These are phyloP conservation scores for Tokudaia tokunoshimensis DNA, from an alignment of 2,797 vertebrate genomes.

Conservation along the genomic window DNA sequence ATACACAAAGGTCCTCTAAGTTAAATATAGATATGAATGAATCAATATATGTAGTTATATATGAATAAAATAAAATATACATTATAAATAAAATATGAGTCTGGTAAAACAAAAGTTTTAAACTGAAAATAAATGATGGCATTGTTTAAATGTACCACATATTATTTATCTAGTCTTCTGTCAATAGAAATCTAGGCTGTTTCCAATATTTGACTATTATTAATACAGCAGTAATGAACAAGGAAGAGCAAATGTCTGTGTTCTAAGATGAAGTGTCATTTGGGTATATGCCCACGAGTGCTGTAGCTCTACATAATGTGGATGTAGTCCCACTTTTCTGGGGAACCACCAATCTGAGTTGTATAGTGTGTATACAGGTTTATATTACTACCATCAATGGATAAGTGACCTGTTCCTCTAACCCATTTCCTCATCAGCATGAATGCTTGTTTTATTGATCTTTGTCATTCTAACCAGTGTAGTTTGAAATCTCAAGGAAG, in stretches of 20 bases:
- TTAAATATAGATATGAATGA: not conserved
- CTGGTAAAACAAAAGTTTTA: fast-evolving
- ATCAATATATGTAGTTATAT: not conserved
- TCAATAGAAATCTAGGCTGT: not conserved
- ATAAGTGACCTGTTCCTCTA: not conserved
- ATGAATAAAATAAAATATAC: not conserved
- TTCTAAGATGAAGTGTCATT: not conserved
- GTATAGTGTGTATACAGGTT: not conserved
- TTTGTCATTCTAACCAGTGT: not conserved
- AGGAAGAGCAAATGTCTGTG: not conserved
- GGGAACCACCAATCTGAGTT: not conserved
- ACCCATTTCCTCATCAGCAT: not conserved
- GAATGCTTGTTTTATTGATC: not conserved
- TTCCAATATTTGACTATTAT: not conserved
- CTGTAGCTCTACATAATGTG: not conserved
- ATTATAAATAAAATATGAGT: not conserved
- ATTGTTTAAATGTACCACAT: not conserved
- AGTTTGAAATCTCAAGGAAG: not conserved
- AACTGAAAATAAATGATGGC: not conserved
- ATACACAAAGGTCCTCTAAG: not conserved
- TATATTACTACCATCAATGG: not conserved
- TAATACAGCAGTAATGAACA: not conserved
- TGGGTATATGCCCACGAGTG: not conserved
- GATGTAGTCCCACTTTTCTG: not conserved
- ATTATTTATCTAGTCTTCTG: not conserved